Evolutionary conservation across 2,888 invertebrate species (phyloP).

Genomic region (Aleiodes testaceus): DNA sequence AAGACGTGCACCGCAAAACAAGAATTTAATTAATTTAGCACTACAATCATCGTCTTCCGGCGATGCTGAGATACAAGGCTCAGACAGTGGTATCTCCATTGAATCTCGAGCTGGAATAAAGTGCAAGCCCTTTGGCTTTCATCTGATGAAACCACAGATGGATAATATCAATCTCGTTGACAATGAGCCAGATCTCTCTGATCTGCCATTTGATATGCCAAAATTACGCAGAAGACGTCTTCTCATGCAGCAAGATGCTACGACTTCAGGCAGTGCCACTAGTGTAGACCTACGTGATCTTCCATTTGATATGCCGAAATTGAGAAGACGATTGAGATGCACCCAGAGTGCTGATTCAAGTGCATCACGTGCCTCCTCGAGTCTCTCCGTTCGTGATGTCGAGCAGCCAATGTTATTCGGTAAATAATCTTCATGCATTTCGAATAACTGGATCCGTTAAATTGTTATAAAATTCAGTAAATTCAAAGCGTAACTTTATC

Average conservation of each 20-base stretch:
- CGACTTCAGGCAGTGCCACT: conserved; percentile 82
- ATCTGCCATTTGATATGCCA: conserved; percentile 93
- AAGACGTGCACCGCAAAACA: conserved; percentile 82
- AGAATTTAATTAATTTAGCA: conserved; percentile 82
- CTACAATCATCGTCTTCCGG: conserved; percentile 79
- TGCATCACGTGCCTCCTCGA: conserved; percentile 87
- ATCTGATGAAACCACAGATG: conserved; percentile 75
- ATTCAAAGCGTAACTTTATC: not conserved
- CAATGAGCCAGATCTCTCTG: conserved; percentile 80
- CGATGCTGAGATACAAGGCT: conserved; percentile 87
- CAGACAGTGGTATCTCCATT: conserved; percentile 91
- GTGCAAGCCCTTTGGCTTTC: conserved; percentile 78
- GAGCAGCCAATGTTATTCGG: conserved; percentile 76
- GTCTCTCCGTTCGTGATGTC: conserved; percentile 85
- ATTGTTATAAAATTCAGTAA: too few relatives aligned
- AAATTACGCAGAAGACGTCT: conserved; percentile 83
- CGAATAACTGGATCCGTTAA: too few relatives aligned
- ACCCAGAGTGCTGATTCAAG: conserved; percentile 80
- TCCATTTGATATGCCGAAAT: conserved; percentile 94
- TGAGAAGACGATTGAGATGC: conserved; percentile 83
- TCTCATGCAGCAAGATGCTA: conserved; percentile 79
- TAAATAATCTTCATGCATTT: conserved; percentile 63
- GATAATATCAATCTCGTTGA: conserved; percentile 71
- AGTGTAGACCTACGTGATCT: conserved; percentile 86
- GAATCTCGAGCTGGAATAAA: conserved; percentile 88